These are phyloP conservation scores for Onychorhynchus coronatus DNA, from an alignment of 2,113 vertebrate genomes.

Conservation along the genomic window DNA sequence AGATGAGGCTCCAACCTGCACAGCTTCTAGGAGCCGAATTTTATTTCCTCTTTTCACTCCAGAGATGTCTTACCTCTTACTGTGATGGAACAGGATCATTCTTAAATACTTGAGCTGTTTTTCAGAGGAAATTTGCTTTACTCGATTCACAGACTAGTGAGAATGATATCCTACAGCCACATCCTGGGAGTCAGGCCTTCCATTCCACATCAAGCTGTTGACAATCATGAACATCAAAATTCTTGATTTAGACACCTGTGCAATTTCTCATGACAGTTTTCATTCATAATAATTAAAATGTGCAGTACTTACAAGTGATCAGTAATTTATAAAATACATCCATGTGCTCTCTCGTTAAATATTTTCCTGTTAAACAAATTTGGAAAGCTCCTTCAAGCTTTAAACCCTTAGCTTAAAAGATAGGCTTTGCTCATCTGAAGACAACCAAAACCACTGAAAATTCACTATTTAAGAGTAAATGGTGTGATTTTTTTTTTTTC, in stretches of 20 bases:
- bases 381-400: neutral
- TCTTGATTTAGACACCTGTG: neutral
- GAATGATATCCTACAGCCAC: neutral
- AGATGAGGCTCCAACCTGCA: neutral
- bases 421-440: neutral
- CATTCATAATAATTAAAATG: neutral
- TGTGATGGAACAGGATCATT: neutral
- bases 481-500: neutral
- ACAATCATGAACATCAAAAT: neutral
- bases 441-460: neutral
- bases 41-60: neutral
- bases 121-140: neutral
- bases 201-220: neutral
- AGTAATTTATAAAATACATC: neutral
- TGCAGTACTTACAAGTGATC: neutral
- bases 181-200: fast-evolving
- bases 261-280: neutral
- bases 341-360: neutral
- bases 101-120: neutral
- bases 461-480: neutral
- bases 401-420: neutral
- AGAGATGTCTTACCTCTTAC: neutral
- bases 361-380: neutral
- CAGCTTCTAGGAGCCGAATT: neutral
- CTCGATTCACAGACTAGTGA: neutral